Percentiles rank a stretch among this genome's conserved stretches.
These are phyloP conservation scores for Callospermophilus lateralis DNA, from an alignment of 2,113 vertebrate genomes.

Conservation along the genomic window DNA sequence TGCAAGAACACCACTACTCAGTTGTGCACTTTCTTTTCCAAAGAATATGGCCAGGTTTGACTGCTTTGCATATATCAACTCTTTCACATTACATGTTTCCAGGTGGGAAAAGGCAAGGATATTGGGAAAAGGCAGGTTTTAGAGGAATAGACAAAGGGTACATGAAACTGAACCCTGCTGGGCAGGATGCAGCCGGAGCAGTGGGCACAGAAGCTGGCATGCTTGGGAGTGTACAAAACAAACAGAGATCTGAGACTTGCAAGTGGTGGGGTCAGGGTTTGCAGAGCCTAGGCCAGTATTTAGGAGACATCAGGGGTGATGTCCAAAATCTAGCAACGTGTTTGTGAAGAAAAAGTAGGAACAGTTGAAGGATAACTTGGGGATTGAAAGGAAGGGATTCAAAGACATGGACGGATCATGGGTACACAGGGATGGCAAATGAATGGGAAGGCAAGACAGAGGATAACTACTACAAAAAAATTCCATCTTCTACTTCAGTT, in stretches of 20 bases:
- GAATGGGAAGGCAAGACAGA: background rate
- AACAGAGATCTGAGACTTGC: background rate
- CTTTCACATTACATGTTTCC: conserved; percentile 61
- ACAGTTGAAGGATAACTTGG: background rate
- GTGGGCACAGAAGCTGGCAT: conserved; percentile 61
- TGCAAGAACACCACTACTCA: background rate
- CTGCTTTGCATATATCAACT: conserved; percentile 38
- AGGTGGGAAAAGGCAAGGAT: conserved; percentile 46
- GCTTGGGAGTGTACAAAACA: conserved; percentile 26
- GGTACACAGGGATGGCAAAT: background rate
- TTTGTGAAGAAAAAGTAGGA: background rate
- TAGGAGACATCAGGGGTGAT: background rate
- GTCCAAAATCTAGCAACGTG: conserved; percentile 41
- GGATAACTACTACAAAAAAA: background rate
- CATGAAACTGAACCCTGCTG: background rate
- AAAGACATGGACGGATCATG: background rate
- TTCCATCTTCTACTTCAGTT: background rate
- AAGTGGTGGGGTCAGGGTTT: background rate
- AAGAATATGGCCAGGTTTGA: background rate
- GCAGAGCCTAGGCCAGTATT: background rate
- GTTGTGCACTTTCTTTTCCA: conserved; percentile 42
- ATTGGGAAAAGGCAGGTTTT: conserved; percentile 51
- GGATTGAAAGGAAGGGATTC: background rate
- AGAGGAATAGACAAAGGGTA: background rate
- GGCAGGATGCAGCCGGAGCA: background rate